These are phyloP conservation scores for Tryphoninae sp. DNA, from an alignment of 2,888 invertebrate genomes.

Conservation along the genomic window DNA sequence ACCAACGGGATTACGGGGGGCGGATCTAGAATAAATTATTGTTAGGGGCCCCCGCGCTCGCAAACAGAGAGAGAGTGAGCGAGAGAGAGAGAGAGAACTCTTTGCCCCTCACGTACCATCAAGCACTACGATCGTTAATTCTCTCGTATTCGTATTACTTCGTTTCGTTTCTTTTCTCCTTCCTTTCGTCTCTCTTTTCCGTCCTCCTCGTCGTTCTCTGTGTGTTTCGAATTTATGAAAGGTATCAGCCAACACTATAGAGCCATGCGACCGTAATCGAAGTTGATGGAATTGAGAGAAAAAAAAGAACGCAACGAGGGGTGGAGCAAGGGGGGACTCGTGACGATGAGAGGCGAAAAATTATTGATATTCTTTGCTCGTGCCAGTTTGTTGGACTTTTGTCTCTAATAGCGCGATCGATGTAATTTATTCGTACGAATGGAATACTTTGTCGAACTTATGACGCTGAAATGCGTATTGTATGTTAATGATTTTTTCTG, in stretches of 20 bases:
- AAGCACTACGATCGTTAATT: slow-evolving; percentile 59
- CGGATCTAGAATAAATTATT: slow-evolving; percentile 65
- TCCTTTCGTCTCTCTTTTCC: slow-evolving; percentile 20
- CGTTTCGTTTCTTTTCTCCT: slow-evolving; percentile 32
- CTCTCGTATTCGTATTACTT: slow-evolving; percentile 61
- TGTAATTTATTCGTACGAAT: slow-evolving; percentile 50
- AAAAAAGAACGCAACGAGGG: neutral
- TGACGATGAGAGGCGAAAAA: slow-evolving; percentile 5
- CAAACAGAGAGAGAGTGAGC: slow-evolving; percentile 10
- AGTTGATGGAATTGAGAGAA: slow-evolving; percentile 19
- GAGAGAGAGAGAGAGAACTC: slow-evolving; percentile 27
- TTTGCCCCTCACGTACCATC: slow-evolving; percentile 45
- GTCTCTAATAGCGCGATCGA: slow-evolving; percentile 42
- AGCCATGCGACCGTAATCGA: slow-evolving; percentile 51
- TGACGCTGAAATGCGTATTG: slow-evolving; percentile 57
- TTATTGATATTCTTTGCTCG: slow-evolving; percentile 43
- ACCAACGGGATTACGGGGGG: slow-evolving; percentile 61
- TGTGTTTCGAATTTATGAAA: slow-evolving; percentile 43
- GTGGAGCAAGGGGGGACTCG: neutral
- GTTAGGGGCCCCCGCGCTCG: slow-evolving; percentile 62
- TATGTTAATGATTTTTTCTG: slow-evolving; percentile 54
- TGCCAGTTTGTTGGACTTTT: slow-evolving; percentile 52
- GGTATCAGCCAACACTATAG: slow-evolving; percentile 37
- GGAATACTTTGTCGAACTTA: slow-evolving; percentile 61
- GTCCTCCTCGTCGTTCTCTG: slow-evolving; percentile 24